phyloP scores from a whole-genome alignment of 2,888 invertebrate genomes.

The Caenorhabditis sp. region DNA sequence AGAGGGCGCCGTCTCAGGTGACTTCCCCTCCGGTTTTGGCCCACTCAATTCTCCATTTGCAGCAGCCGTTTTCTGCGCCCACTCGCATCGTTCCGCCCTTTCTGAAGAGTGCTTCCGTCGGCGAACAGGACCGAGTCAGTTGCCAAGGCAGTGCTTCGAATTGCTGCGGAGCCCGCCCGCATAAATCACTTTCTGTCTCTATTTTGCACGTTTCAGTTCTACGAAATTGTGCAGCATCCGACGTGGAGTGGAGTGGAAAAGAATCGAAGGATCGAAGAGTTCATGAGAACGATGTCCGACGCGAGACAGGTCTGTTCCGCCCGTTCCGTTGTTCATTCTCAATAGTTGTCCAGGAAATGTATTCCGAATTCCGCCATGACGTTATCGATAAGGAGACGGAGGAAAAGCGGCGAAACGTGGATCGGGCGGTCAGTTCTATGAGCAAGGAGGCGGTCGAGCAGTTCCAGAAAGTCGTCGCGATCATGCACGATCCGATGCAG shows the following conservation, averaged over 20 bases:
- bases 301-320: constrained; percentile 53
- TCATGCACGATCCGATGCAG: constrained; percentile 63
- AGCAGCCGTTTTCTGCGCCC: constrained; percentile 13
- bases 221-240: constrained; percentile 69
- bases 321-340: background rate
- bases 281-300: constrained; percentile 59
- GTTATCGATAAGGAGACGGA: constrained; percentile 34
- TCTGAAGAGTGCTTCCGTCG: constrained; percentile 59
- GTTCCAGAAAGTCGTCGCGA: constrained; percentile 68
- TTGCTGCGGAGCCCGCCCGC: no score
- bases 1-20: constrained; percentile 12
- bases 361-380: constrained; percentile 41
- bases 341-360: constrained; percentile 24
- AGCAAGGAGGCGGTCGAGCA: constrained; percentile 63
- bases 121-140: constrained; percentile 64
- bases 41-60: constrained; percentile 6
- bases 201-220: constrained; percentile 56
- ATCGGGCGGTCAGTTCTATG: constrained; percentile 63
- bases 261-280: constrained; percentile 63
- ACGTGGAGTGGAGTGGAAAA: constrained; percentile 63
- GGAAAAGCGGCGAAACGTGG: constrained; percentile 55
- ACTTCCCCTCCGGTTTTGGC: background rate
- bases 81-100: constrained; percentile 68
- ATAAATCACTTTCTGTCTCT: background rate
- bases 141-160: no score